These are phyloP conservation scores for Cuniculus paca DNA, from an alignment of 2,797 vertebrate genomes.

Conservation along the genomic window DNA sequence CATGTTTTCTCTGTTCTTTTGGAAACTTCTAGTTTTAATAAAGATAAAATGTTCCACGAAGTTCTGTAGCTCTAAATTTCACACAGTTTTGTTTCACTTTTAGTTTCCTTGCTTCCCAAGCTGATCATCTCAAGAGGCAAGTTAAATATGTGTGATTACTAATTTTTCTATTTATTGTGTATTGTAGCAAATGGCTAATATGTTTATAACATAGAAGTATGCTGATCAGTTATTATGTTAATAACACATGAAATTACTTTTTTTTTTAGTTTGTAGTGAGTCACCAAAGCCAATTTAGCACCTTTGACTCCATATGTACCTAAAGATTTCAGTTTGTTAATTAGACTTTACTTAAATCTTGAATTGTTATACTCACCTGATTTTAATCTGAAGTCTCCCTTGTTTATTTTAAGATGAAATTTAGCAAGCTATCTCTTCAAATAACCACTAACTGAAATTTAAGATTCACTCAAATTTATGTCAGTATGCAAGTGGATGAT, in stretches of 20 bases:
- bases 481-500: conserved; percentile 40
- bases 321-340: conserved; percentile 83
- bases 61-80: conserved; percentile 73
- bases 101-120: conserved; percentile 94
- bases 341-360: conserved; percentile 70
- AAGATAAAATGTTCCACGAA: neutral
- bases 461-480: conserved; percentile 21
- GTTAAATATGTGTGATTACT: conserved; percentile 90
- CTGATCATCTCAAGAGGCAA: conserved; percentile 98
- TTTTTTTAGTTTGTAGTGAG: conserved; percentile 77
- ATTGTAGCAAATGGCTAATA: conserved; percentile 84
- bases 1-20: conserved; percentile 45
- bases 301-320: conserved; percentile 72
- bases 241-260: conserved; percentile 81
- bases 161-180: conserved; percentile 84
- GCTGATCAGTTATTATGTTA: conserved; percentile 78
- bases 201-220: conserved; percentile 73
- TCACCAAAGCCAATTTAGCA: conserved; percentile 68
- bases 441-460: conserved; percentile 45
- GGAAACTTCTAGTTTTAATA: conserved; percentile 26
- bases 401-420: conserved; percentile 54
- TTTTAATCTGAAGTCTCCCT: conserved; percentile 60
- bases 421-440: conserved; percentile 32
- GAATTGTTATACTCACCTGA: conserved; percentile 43
- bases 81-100: conserved; percentile 89